Percentiles rank a stretch among this genome's conserved stretches.
Evolutionary conservation across 1,140 invertebrate species (phyloP).

Genomic region (Potamilus streckersoni): DNA sequence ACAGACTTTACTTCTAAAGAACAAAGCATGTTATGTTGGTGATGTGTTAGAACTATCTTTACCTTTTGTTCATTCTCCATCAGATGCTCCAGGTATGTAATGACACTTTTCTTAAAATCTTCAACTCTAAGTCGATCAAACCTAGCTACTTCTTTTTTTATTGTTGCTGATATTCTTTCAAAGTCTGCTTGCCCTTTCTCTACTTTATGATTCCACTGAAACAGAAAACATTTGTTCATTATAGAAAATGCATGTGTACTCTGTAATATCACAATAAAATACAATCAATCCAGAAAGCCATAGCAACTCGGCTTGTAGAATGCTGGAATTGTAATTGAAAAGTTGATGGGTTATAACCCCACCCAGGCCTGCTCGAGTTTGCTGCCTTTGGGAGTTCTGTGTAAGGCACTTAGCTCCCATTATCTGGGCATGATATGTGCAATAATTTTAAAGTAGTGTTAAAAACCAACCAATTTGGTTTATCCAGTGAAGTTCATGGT

Average conservation of each 20-base stretch:
- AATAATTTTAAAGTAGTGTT: too few relatives aligned
- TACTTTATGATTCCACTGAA: conserved; percentile 93
- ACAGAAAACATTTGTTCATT: conserved; percentile 6
- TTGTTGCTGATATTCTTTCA: conserved; percentile 94
- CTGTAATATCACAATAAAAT: background rate
- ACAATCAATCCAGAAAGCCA: too few relatives aligned
- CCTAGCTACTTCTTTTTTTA: conserved; percentile 94
- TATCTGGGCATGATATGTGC: too few relatives aligned
- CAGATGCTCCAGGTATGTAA: conserved; percentile 93
- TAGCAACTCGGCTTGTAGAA: background rate
- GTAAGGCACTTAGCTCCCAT: too few relatives aligned
- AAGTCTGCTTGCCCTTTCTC: conserved; percentile 97
- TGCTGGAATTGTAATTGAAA: background rate
- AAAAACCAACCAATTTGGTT: too few relatives aligned
- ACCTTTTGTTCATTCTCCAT: conserved; percentile 96
- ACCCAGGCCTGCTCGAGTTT: background rate
- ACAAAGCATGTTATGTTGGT: background rate
- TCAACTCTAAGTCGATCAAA: conserved; percentile 89
- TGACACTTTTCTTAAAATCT: conserved; percentile 90
- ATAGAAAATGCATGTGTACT: background rate
- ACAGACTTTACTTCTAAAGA: too few relatives aligned
- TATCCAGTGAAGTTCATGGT: too few relatives aligned
- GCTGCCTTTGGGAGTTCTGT: background rate
- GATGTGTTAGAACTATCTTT: conserved; percentile 28
- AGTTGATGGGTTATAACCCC: background rate